Evolutionary conservation across 2,888 invertebrate genomes (phyloP).

Genomic region (Drosophila kuntzei): DNA sequence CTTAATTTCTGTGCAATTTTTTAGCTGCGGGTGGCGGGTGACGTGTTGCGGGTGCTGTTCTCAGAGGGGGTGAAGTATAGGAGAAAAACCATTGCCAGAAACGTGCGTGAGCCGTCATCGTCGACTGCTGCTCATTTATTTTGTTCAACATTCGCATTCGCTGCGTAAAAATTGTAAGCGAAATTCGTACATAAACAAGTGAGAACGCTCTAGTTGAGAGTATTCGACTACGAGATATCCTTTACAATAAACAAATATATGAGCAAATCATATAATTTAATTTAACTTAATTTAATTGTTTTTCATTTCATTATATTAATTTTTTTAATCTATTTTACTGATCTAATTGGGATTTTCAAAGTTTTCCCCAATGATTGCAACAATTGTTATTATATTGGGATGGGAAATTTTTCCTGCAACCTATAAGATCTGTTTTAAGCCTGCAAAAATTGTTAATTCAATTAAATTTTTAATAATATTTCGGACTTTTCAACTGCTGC

Average conservation of each 20-base stretch:
- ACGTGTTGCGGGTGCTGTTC: constrained; percentile 12
- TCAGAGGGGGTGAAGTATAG: neutral
- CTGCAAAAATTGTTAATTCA: too few relatives aligned
- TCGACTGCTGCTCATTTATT: constrained; percentile 75
- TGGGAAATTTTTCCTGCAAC: too few relatives aligned
- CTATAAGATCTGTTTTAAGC: too few relatives aligned
- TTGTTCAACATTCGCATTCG: constrained; percentile 22
- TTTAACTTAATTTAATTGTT: neutral
- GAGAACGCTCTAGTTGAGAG: neutral
- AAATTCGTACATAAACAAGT: constrained; percentile 13
- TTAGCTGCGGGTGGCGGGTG: constrained; percentile 20
- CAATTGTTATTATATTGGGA: too few relatives aligned
- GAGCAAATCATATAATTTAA: too few relatives aligned
- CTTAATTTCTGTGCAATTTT: constrained; percentile 65
- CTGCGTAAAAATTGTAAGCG: constrained; percentile 19
- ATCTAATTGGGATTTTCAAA: too few relatives aligned
- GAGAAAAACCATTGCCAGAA: constrained; percentile 34
- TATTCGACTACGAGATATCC: neutral
- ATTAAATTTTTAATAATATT: too few relatives aligned
- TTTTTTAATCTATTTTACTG: too few relatives aligned
- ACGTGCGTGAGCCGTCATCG: constrained; percentile 42
- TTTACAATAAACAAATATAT: neutral
- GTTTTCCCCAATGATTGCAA: too few relatives aligned
- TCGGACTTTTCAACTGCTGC: too few relatives aligned
- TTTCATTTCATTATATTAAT: neutral